Evolutionary conservation across 2,113 vertebrate genomes (phyloP).

Genomic region (Chionodraco myersi): DNA sequence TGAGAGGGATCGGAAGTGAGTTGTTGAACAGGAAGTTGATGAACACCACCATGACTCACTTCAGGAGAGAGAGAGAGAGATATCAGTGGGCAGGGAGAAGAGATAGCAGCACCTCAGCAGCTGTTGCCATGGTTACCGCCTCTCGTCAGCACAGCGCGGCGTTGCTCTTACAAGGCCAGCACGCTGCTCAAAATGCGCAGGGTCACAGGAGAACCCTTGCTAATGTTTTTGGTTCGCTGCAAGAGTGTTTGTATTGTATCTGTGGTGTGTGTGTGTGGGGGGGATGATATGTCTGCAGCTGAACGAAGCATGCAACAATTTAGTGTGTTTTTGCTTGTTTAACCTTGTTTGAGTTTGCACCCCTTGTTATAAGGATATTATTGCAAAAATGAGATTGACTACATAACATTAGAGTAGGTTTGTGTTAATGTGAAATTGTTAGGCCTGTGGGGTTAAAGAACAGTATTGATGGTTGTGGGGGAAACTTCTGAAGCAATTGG

Average conservation of each 20-base stretch:
- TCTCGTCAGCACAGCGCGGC: constrained; percentile 67
- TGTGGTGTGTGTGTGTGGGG: background rate
- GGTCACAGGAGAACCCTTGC: constrained; percentile 24
- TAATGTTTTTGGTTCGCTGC: background rate
- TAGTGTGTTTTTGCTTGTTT: background rate
- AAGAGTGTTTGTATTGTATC: background rate
- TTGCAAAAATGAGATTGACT: background rate
- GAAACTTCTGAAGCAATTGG: no score
- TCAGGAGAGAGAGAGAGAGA: no score
- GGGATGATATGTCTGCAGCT: background rate
- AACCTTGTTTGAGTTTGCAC: background rate
- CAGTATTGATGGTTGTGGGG: no score
- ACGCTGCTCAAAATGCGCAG: constrained; percentile 43
- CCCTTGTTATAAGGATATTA: background rate
- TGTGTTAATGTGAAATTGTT: background rate
- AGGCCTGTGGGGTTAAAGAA: background rate
- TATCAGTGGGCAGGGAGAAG: constrained; percentile 71
- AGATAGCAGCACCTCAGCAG: constrained; percentile 70
- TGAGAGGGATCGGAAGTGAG: constrained; percentile 29
- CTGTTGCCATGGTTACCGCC: constrained; percentile 82
- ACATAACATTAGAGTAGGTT: background rate
- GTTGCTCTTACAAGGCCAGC: constrained; percentile 51
- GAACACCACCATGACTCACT: constrained; percentile 46
- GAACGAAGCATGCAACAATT: background rate
- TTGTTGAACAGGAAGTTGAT: constrained; percentile 62